A percentile compares a stretch with the other conserved stretches of the same genome.
Conservation (phyloP, 2,888 invertebrate species). For the Xylota segnis region DNA sequence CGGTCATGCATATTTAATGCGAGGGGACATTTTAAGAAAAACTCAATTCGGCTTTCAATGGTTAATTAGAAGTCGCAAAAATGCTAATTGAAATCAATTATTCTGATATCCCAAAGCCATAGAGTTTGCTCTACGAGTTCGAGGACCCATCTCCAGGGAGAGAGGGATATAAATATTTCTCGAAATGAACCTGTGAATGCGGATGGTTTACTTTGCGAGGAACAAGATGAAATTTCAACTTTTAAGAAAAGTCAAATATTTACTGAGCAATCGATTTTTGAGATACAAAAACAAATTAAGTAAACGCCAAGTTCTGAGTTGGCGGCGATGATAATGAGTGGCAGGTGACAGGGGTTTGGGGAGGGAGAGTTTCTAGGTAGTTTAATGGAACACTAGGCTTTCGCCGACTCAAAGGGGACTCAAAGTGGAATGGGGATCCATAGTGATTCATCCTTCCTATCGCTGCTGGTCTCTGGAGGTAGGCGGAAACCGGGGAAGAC, state of each 20-base stretch:
- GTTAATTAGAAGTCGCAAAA: conserved; percentile 66
- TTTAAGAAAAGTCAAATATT: conserved; percentile 52
- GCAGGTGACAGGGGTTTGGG: neutral
- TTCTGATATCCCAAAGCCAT: conserved; percentile 61
- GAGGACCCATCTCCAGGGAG: neutral
- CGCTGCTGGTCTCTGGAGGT: too few species aligned
- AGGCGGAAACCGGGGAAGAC: too few species aligned
- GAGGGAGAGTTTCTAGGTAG: neutral
- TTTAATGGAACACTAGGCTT: neutral
- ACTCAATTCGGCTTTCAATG: conserved; percentile 51
- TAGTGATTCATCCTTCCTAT: too few species aligned
- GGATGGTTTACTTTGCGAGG: conserved; percentile 1
- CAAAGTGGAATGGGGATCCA: neutral
- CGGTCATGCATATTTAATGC: conserved; percentile 59
- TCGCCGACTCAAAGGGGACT: neutral
- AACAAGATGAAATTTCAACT: conserved; percentile 24
- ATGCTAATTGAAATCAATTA: conserved; percentile 76
- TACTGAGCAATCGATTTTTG: conserved; percentile 50
- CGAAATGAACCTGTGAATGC: neutral
- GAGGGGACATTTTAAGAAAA: conserved; percentile 32
- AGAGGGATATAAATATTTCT: neutral
- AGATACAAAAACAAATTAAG: conserved; percentile 23
- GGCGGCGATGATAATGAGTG: neutral
- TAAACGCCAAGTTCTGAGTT: conserved; percentile 14
- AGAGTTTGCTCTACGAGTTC: conserved; percentile 27